These are phyloP conservation scores for Drosophila paulistorum DNA, from an alignment of 1,140 invertebrate genomes.

Conservation along the genomic window DNA sequence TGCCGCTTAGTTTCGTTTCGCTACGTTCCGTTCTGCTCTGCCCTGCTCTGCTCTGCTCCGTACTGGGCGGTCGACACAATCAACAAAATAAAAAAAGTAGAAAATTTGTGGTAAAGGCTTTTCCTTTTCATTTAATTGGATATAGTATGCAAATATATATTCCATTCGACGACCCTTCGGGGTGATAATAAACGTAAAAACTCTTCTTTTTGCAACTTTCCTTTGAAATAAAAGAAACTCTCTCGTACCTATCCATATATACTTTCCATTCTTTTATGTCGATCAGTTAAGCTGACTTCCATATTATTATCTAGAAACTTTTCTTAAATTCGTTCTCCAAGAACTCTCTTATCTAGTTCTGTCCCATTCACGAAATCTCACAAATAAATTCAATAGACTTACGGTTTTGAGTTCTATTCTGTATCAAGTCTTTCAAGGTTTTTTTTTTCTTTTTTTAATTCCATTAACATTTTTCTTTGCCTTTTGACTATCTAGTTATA, in stretches of 20 bases:
- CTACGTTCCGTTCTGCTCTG: slow-evolving; percentile 43
- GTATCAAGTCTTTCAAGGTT: neutral
- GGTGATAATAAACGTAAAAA: neutral
- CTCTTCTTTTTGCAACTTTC: slow-evolving; percentile 7
- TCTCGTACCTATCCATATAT: neutral
- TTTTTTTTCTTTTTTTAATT: neutral
- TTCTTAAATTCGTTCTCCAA: too few relatives aligned
- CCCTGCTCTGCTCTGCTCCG: slow-evolving; percentile 13
- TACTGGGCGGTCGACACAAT: neutral
- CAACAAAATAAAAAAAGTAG: neutral
- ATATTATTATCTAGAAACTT: too few relatives aligned
- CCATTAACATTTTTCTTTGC: neutral
- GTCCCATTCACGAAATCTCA: too few relatives aligned
- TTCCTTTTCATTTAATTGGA: slow-evolving; percentile 8
- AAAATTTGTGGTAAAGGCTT: slow-evolving; percentile 36
- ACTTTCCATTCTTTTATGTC: neutral
- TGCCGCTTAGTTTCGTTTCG: slow-evolving; percentile 50
- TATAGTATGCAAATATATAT: neutral
- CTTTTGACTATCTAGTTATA: neutral
- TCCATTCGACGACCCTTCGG: too few relatives aligned
- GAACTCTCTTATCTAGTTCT: too few relatives aligned
- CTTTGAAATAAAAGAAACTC: neutral
- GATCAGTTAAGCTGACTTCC: too few relatives aligned
- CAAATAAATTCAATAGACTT: neutral
- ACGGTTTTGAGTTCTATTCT: neutral